Evolutionary conservation across 2,797 vertebrate species (phyloP), one percentile per base, ranked within the genome.

Genomic region (Sebastes matsubarae): DNA sequence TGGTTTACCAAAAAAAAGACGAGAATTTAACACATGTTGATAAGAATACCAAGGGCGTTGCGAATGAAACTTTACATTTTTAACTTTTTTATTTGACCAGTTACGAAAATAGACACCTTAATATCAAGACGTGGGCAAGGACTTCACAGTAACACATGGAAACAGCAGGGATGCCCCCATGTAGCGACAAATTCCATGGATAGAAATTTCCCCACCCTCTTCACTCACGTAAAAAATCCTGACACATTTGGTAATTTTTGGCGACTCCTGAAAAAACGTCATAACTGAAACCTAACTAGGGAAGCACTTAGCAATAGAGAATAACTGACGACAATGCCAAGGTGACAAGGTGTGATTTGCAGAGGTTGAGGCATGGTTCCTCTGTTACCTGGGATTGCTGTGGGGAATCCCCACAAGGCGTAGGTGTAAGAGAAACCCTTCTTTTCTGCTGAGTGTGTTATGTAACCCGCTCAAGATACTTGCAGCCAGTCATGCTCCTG

Each of bases 121-220:
- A 50, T 36, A 84, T 69, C 16, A 77, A 77, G 32, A 36, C 66
- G 80, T 79, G 32, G 86, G 69, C 27, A 74, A 74, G 8, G 24
- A 25, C 20, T 27, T 80, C 34, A 25, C 11, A 66, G 4, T 12
- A 13, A 71, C 46, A 65, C 11, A 55, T 76, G 84, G 89, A 89
- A 91, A 89, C 68, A 59, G 24, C 55, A 81, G 79, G 80, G 82
- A 82, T 80, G 70, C 71, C 90, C 88, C 80, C 24, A 68, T 6
- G 16, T 2, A 34, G 54, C 5, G 16, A 83, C 54, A 75, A 27
- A 89, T 89, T 91, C 88, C 88, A 94, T 88, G 89, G 92, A 93
- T 87, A 81, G 82, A 91, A 94, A 88, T 91, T 93, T 86, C 91
- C 90, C 90, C 90, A 85, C 89, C 87, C 64, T 83, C 84, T 72